Evolutionary conservation across 37 sponge, comb jelly and placozoan genomes (phyloP).

Genomic region (Aplysina aerophoba): DNA sequence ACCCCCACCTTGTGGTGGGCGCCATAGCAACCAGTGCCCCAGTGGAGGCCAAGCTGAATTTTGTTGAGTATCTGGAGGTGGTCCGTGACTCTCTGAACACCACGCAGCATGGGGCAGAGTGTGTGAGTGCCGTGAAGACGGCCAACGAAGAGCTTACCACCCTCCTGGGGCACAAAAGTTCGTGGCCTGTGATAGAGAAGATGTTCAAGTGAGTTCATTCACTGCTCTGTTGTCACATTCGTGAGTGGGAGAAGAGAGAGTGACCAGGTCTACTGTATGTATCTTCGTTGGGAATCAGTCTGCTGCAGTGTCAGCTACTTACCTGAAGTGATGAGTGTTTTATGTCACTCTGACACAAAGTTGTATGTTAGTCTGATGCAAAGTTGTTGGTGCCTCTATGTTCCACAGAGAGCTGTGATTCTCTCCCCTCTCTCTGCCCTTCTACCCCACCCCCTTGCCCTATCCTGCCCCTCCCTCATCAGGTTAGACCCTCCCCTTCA

Average conservation of each 20-base stretch:
- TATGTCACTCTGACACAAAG: too few relatives aligned
- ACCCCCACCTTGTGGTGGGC: conserved; percentile 74
- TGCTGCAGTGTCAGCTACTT: too few relatives aligned
- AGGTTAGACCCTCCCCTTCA: conserved; percentile 42
- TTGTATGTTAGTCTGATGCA: too few relatives aligned
- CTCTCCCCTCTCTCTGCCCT: not conserved
- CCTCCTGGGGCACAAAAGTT: not conserved
- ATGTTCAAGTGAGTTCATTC: not conserved
- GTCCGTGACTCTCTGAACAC: conserved; percentile 65
- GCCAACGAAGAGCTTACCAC: conserved; percentile 16
- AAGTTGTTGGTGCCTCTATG: not conserved
- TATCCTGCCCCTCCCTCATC: too few relatives aligned
- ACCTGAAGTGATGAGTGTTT: too few relatives aligned
- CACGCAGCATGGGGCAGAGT: conserved; percentile 38
- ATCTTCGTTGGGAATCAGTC: too few relatives aligned
- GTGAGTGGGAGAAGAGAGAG: too few relatives aligned
- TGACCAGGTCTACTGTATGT: too few relatives aligned
- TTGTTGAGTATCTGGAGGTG: conserved; percentile 81
- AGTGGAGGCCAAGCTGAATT: conserved; percentile 70
- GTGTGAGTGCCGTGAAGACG: conserved; percentile 17
- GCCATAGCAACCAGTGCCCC: conserved; percentile 90
- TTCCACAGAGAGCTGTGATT: not conserved
- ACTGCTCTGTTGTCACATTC: too few relatives aligned
- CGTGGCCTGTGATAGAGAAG: not conserved
- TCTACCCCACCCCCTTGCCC: too few relatives aligned